Conservation (phyloP, 2,888 invertebrate genomes). For the Hoplodrina blanda region DNA sequence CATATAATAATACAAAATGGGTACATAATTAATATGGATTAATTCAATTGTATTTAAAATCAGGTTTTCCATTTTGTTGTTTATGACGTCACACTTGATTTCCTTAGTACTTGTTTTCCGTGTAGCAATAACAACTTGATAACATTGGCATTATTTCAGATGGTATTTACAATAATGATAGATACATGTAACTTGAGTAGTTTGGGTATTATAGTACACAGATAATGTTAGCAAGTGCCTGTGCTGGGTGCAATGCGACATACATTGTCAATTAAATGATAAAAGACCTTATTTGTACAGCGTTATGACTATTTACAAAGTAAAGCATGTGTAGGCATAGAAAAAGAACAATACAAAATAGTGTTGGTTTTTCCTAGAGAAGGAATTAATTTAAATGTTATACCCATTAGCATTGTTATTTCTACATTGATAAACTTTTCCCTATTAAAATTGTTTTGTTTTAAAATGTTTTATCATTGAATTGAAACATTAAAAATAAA, state of each 20-base stretch:
- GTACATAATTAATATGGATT: no score
- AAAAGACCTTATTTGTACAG: conserved; percentile 43
- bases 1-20: no score
- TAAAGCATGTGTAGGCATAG: background rate
- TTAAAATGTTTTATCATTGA: conserved; percentile 53
- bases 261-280: conserved; percentile 53
- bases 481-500: conserved; percentile 50
- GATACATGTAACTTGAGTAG: conserved; percentile 7
- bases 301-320: conserved; percentile 2
- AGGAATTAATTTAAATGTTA: background rate
- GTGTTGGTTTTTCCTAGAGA: background rate
- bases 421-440: conserved; percentile 6
- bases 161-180: conserved; percentile 26
- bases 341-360: background rate
- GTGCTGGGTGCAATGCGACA: conserved; percentile 61
- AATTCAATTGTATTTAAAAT: no score
- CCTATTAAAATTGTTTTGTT: background rate
- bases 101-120: background rate
- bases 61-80: no score
- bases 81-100: no score
- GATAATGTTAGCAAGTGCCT: conserved; percentile 37
- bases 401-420: background rate
- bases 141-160: background rate
- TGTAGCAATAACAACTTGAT: background rate
- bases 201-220: conserved; percentile 16